These are phyloP conservation scores for Chymomyza caudatula DNA, from an alignment of 2,888 invertebrate genomes.

Conservation along the genomic window DNA sequence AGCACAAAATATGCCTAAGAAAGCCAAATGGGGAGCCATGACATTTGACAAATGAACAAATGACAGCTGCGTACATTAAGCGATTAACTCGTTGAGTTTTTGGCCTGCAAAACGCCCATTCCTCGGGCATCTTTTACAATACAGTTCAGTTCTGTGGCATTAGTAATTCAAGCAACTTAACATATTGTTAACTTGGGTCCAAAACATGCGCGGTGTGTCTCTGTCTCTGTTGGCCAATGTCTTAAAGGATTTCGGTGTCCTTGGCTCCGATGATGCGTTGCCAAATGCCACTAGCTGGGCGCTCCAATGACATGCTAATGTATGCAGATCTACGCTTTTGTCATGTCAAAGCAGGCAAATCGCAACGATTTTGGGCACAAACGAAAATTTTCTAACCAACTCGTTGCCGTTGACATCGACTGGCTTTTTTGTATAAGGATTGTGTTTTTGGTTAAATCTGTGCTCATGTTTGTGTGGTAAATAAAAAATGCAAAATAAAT, in stretches of 20 bases:
- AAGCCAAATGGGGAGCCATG: conserved; percentile 23
- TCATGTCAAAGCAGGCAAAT: conserved; percentile 74
- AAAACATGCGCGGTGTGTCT: conserved; percentile 49
- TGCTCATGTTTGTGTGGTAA: conserved; percentile 61
- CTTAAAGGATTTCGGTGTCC: conserved; percentile 71
- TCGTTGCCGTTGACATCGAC: conserved; percentile 12
- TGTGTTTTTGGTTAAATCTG: conserved; percentile 64
- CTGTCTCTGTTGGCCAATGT: conserved; percentile 34
- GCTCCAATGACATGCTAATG: conserved; percentile 73
- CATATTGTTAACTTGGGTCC: conserved; percentile 67
- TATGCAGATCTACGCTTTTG: conserved; percentile 77
- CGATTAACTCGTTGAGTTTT: conserved; percentile 70
- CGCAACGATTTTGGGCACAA: conserved; percentile 44
- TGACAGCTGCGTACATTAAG: conserved; percentile 57
- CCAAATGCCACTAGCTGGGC: background rate
- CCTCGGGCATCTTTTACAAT: background rate
- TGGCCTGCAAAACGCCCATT: conserved; percentile 2
- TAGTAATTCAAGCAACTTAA: conserved; percentile 45
- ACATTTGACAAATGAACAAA: conserved; percentile 70
- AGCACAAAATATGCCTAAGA: conserved; percentile 33
- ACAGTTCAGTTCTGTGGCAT: conserved; percentile 1
- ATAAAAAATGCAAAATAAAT: conserved; percentile 73
- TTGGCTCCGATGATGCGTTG: conserved; percentile 61
- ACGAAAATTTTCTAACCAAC: conserved; percentile 60
- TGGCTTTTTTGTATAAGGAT: conserved; percentile 35